phyloP scores from a whole-genome alignment of 2,888 invertebrate genomes.

The Onchidella celtica region DNA sequence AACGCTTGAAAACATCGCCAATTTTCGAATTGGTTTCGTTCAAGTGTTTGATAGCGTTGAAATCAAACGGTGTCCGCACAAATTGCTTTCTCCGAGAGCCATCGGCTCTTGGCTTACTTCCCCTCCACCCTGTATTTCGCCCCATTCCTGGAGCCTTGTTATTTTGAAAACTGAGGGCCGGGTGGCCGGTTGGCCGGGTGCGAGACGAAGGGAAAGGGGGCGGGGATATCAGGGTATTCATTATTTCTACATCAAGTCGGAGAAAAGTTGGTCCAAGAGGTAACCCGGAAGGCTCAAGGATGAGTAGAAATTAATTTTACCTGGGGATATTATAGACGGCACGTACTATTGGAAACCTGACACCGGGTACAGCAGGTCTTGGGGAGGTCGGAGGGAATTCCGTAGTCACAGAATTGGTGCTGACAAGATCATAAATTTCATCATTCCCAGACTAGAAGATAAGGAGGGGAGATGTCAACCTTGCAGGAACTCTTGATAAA shows the following conservation, averaged over 20 bases:
- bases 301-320: constrained; percentile 31
- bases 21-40: background rate
- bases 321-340: background rate
- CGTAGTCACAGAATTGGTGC: background rate
- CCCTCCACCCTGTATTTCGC: background rate
- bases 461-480: no score
- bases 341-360: background rate
- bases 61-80: background rate
- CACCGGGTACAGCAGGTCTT: background rate
- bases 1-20: background rate
- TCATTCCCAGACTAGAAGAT: no score
- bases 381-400: background rate
- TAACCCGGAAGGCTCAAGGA: background rate
- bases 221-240: background rate
- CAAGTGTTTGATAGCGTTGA: background rate
- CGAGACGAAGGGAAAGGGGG: background rate
- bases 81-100: background rate
- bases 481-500: no score
- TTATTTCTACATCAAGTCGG: no score
- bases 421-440: no score
- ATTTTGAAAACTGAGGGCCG: no score
- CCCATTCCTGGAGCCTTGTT: no score
- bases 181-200: background rate
- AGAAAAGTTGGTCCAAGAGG: background rate
- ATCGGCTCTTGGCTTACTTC: background rate